These are phyloP conservation scores for Pseudanteris insignis DNA, from an alignment of 2,888 invertebrate species.

Conservation along the genomic window DNA sequence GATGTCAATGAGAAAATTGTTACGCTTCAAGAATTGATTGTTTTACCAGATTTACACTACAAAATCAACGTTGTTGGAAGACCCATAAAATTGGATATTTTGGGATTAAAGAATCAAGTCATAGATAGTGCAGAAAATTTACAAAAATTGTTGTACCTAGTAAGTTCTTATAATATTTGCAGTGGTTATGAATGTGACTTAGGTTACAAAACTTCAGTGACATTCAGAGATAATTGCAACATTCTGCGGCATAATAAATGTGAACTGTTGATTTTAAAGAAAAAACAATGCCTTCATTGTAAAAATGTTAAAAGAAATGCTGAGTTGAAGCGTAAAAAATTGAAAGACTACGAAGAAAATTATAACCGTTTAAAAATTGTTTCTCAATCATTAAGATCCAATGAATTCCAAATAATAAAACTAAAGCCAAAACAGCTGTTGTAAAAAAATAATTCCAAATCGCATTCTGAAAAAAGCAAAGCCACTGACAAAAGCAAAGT, in stretches of 20 bases:
- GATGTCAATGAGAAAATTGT: not conserved
- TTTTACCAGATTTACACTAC: not conserved
- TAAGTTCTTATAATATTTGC: slow-evolving; percentile 4
- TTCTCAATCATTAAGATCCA: not conserved
- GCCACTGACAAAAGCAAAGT: not conserved
- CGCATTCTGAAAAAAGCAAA: no score
- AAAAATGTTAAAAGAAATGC: slow-evolving; percentile 2
- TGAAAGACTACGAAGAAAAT: not conserved
- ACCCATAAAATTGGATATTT: not conserved
- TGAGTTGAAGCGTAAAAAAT: not conserved
- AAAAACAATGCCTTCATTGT: not conserved
- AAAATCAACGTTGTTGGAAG: slow-evolving; percentile 3
- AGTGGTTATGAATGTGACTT: slow-evolving; percentile 4
- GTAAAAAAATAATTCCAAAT: not conserved
- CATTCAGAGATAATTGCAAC: not conserved
- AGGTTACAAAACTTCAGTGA: not conserved
- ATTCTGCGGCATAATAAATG: slow-evolving; percentile 3
- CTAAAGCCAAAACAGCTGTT: not conserved
- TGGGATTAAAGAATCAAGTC: not conserved
- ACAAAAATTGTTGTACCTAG: not conserved
- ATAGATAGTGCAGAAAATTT: not conserved
- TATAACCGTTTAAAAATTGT: not conserved
- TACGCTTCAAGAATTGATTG: not conserved
- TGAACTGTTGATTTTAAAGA: not conserved
- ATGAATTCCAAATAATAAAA: not conserved